Conservation (phyloP, 1,140 invertebrate genomes). For the Platorchestia sp. region DNA sequence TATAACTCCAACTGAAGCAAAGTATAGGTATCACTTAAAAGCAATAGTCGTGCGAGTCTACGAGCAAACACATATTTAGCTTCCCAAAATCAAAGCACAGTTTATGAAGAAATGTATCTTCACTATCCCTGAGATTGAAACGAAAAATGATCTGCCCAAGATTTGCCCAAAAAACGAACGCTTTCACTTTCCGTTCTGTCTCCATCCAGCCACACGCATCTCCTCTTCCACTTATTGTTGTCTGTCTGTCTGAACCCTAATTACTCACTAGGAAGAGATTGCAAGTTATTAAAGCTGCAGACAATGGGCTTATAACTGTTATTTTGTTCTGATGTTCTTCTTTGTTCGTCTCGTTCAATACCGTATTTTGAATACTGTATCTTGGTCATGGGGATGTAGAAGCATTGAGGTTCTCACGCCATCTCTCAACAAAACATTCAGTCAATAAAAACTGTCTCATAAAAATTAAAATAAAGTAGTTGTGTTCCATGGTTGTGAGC, state of each 20-base stretch:
- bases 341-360: too few species aligned
- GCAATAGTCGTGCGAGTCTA: neutral
- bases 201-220: neutral
- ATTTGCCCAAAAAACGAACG: neutral
- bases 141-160: neutral
- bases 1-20: neutral
- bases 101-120: neutral
- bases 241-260: neutral
- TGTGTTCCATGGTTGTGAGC: neutral
- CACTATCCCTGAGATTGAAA: neutral
- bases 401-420: neutral
- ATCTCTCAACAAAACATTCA: too few species aligned
- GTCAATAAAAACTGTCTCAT: too few species aligned
- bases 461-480: too few species aligned
- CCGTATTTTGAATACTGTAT: too few species aligned
- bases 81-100: too few species aligned
- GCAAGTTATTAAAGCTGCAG: neutral
- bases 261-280: neutral
- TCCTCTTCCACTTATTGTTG: neutral
- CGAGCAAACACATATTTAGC: neutral
- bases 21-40: neutral
- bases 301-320: neutral
- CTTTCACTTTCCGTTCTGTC: neutral
- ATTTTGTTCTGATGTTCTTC: neutral
- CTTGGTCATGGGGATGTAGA: too few species aligned